Evolutionary conservation across 2,888 invertebrate species (phyloP).

Genomic region (Carterocephalus palaemon): DNA sequence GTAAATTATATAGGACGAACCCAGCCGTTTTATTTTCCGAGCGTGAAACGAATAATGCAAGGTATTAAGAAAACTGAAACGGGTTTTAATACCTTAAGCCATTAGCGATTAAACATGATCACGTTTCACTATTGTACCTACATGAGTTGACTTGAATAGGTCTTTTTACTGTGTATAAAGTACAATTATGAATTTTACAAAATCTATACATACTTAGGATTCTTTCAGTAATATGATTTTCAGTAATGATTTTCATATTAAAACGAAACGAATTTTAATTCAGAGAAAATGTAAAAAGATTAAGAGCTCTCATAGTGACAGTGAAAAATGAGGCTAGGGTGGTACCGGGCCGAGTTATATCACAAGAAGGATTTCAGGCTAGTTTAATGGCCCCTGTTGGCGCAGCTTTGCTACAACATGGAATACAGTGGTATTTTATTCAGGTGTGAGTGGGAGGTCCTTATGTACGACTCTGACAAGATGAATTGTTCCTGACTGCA

Average conservation of each 20-base stretch:
- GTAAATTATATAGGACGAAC: conserved; percentile 14
- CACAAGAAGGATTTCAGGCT: neutral
- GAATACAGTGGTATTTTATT: neutral
- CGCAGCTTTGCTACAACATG: neutral
- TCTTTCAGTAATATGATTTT: no score
- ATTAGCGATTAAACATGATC: neutral
- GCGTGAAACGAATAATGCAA: neutral
- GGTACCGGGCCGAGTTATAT: neutral
- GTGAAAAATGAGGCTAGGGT: conserved; percentile 10
- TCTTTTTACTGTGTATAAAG: no score
- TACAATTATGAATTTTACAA: no score
- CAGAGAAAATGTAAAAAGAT: no score
- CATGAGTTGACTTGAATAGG: no score
- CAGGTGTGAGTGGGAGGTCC: neutral
- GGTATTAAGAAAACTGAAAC: neutral
- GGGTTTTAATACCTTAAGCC: neutral
- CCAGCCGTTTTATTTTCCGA: conserved; percentile 2
- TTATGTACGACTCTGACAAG: conserved; percentile 32
- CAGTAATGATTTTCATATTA: no score
- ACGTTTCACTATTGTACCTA: no score
- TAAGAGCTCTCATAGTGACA: neutral
- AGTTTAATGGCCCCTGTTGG: neutral
- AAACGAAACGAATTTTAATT: no score
- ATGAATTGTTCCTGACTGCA: conserved; percentile 38
- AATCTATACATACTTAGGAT: no score